Evolutionary conservation across 2,797 vertebrate genomes (phyloP), one percentile per base, ranked within the genome.

Genomic region (Melanogrammus aeglefinus): DNA sequence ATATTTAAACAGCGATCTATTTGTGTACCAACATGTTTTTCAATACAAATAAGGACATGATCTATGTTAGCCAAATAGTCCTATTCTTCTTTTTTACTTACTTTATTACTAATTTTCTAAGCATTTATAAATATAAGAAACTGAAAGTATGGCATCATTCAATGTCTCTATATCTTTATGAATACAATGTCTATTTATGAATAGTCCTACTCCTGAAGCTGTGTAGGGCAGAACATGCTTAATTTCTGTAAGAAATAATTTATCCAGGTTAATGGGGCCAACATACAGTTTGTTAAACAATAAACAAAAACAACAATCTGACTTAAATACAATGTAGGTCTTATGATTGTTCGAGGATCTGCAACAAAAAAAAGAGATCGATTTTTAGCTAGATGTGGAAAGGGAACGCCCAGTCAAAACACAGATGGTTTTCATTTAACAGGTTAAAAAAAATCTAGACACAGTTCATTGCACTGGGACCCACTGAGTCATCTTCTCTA

Each of bases 391-490:
- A 1, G 5, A 74, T 74, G 77, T 75, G 80, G 76, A 81, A 85
- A 36, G 31, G 24, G 3, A 78, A 76, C 78, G 57, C 57, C 70
- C 76, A 21, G 7, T 35, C 1, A 21, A 29, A 69, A 47, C 75
- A 84, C 86, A 90, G 8, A 16, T 76, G 81, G 78, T 82, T 89
- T 82, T 47, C 79, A 73, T 90, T 83, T 4, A 44, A 47, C 44
- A 10, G 16, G 10, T 16, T 9, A 5, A 80, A 79, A 74, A 86
- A 77, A 73, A 70, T 1, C 47, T 33, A 76, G 72, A 75, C 41
- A 44, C 41, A 44, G 41, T 44, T 44, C 41, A 44, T 44, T 44
- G 41, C 41, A 44, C 41, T 44, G 41, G 41, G 41, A 44, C 41
- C 3, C 41, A 44, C 14, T 44, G 12, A 44, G 14, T 44, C 70